Base-by-base conservation (phyloP, 2,113 vertebrate genomes). In the Hirundichthys speculiger region DNA sequence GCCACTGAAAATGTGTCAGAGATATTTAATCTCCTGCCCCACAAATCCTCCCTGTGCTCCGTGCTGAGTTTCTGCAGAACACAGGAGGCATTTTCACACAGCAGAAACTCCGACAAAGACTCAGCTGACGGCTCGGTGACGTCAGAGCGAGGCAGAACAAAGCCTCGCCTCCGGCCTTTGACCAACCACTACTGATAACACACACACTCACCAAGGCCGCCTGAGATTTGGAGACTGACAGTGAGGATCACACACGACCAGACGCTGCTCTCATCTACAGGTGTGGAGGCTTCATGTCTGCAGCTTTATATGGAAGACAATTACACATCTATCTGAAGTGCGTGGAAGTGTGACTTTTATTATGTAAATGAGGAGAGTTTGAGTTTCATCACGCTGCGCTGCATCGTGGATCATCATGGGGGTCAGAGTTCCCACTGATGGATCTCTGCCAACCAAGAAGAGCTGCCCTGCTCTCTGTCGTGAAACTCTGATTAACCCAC, bases 91-190 rank as follows among this genome's bases (percentile, higher is more conserved):
- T 77, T 88, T 57, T 75, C 62, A 80, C 39, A 69, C 60, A 13
- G 42, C 60, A 78, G 27, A 77, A 51, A 55, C 48, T 24, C 70
- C 64, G 80, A 77, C 84, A 89, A 83, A 82, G 84, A 43, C 80
- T 82, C 72, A 30, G 80, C 70, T 73, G 80, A 80, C 61, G 47
- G 66, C 2, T 13, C 9, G 0, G 9, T 80, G 84, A 85, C 73
- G 71, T 85, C 78, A 78, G 69, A 45, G 59, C 0, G 48, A 66
- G 57, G 52, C 41, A 53, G 71, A 77, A 85, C 77, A 86, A 85
- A 83, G 63, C 48, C 13, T 66, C 24, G 22, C 48, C 60, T 69
- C 60, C 64, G 62, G 82, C 69, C 77, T 77, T 49, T 15, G 64
- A 76, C 45, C 65, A 64, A 51, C 20, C 52, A 57, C 58, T 38